A percentile compares a stretch with the other conserved stretches of the same genome.
These are phyloP conservation scores for Ochlodes sylvanus DNA, from an alignment of 2,888 invertebrate genomes.

Conservation along the genomic window DNA sequence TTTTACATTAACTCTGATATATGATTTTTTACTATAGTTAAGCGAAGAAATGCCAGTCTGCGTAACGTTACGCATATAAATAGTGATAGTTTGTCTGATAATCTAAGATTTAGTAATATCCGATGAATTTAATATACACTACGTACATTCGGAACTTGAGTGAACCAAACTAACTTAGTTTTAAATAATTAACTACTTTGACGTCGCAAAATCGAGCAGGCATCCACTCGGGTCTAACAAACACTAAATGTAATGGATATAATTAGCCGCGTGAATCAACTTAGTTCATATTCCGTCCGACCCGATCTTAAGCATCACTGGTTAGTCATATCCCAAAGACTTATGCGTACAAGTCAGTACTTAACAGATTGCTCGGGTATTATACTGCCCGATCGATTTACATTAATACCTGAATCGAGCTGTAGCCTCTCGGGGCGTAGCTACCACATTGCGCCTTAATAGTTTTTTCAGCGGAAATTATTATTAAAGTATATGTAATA, in stretches of 20 bases:
- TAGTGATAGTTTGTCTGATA: conserved; percentile 34
- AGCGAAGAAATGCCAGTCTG: conserved; percentile 35
- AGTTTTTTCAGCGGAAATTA: conserved; percentile 29
- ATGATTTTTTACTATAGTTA: conserved; percentile 29
- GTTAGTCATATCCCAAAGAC: conserved; percentile 38
- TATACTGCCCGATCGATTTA: conserved; percentile 20
- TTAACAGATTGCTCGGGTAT: conserved; percentile 24
- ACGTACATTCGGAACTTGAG: conserved; percentile 8
- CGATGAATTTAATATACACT: conserved; percentile 12
- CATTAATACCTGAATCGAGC: conserved; percentile 9
- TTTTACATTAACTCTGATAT: conserved; percentile 31
- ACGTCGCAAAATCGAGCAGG: conserved; percentile 10
- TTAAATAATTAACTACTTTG: conserved; percentile 4
- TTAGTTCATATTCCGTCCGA: conserved; percentile 36
- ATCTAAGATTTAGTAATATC: conserved; percentile 30
- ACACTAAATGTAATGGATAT: conserved; percentile 31
- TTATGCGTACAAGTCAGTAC: conserved; percentile 32
- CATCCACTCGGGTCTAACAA: conserved; percentile 25
- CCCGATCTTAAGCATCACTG: conserved; percentile 32
- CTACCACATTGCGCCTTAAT: conserved; percentile 30
- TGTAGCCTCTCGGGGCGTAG: background rate
- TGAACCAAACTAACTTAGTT: conserved; percentile 22
- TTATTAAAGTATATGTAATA: background rate
- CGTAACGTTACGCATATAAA: conserved; percentile 32
- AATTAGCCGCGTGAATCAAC: conserved; percentile 32